These are phyloP conservation scores for Bagarius yarrelli DNA, from an alignment of 2,113 vertebrate genomes.

Conservation along the genomic window DNA sequence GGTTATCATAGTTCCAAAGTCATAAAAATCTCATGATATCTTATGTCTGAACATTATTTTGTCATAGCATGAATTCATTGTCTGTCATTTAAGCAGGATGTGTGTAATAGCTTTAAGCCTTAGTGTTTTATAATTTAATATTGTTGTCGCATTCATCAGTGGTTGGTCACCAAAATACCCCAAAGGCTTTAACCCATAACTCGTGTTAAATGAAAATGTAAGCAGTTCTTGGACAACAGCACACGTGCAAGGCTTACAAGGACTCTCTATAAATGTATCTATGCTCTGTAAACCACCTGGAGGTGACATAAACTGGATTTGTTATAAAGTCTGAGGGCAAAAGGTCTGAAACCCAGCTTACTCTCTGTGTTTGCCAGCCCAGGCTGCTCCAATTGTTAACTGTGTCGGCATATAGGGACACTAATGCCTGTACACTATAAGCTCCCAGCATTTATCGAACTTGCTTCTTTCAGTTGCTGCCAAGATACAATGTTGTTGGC, in stretches of 20 bases:
- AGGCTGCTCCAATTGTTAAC: constrained; percentile 9
- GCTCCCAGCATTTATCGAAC: constrained; percentile 19
- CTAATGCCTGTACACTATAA: constrained; percentile 7
- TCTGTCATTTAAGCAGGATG: background rate
- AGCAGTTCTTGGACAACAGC: background rate
- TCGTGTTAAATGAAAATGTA: background rate
- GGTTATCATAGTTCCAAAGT: background rate
- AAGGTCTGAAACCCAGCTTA: background rate
- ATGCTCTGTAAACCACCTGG: background rate
- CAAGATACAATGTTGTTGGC: background rate
- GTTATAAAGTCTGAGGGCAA: background rate
- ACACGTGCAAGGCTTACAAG: background rate
- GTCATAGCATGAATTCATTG: background rate
- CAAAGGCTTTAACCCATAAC: background rate
- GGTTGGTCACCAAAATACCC: background rate
- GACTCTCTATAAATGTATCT: background rate
- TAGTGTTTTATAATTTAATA: background rate
- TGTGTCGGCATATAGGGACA: background rate
- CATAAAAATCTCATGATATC: background rate
- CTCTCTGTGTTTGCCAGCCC: background rate
- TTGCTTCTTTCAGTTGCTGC: background rate
- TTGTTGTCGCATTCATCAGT: background rate
- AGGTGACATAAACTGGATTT: background rate
- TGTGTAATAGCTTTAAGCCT: background rate
- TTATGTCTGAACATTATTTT: background rate